These are phyloP conservation scores for Pentamera pediparva DNA, from an alignment of 53 echinoderm and acorn worm genomes.

Conservation along the genomic window DNA sequence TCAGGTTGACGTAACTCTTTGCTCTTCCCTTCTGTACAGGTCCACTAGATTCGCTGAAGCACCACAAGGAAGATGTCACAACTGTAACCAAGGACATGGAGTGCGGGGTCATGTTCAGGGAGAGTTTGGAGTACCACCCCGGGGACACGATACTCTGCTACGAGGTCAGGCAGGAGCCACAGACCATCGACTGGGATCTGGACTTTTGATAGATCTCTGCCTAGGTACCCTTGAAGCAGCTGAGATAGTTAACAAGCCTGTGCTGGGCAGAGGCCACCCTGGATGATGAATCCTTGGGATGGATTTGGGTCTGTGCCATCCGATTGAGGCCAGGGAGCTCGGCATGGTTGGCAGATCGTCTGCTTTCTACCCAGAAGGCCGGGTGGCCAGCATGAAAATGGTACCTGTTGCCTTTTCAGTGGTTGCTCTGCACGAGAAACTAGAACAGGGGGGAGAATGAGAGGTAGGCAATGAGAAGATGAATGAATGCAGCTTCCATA, in stretches of 20 bases:
- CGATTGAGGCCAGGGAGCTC: no score
- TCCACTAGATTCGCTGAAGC: constrained; percentile 76
- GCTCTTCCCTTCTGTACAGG: constrained; percentile 36
- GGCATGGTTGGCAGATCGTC: no score
- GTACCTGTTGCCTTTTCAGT: no score
- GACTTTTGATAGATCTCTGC: constrained; percentile 67
- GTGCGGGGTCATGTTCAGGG: constrained; percentile 82
- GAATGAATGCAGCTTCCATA: no score
- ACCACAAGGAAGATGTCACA: constrained; percentile 77
- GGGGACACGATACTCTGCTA: constrained; percentile 87
- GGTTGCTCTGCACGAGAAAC: no score
- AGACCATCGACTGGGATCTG: constrained; percentile 73
- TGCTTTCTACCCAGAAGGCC: background rate
- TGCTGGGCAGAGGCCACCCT: background rate
- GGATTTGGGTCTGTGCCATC: no score
- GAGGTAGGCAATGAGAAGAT: no score
- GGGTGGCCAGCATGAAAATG: no score
- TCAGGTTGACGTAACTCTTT: no score
- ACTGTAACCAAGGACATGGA: constrained; percentile 74
- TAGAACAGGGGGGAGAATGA: no score
- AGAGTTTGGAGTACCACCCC: constrained; percentile 50
- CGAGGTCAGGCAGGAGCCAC: constrained; percentile 55
- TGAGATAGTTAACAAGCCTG: no score
- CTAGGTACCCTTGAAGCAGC: no score
- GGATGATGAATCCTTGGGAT: background rate